Conservation (phyloP, 1,140 invertebrate genomes). For the Pseudomyrmex sp. region DNA sequence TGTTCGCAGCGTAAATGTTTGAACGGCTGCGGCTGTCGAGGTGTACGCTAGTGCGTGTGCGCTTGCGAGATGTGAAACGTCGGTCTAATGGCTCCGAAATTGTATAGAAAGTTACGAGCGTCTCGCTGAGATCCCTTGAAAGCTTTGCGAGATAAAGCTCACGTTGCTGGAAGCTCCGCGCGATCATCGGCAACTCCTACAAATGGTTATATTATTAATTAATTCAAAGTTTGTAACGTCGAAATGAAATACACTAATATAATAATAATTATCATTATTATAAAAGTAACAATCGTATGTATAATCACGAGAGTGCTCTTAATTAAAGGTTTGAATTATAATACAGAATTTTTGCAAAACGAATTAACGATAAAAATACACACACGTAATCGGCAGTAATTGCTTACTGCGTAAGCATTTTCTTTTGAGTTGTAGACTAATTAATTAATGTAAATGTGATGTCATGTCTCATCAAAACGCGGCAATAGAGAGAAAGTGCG, state of each 20-base stretch:
- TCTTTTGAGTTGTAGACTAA: background rate
- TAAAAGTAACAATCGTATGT: background rate
- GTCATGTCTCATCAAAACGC: background rate
- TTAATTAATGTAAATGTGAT: slow-evolving; percentile 5
- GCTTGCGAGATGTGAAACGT: slow-evolving; percentile 12
- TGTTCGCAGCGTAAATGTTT: slow-evolving; percentile 57
- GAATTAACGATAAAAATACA: background rate
- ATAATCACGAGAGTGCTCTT: background rate
- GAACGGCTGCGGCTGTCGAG: background rate
- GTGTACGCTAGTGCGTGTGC: background rate
- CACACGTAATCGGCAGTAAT: background rate
- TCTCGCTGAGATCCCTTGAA: slow-evolving; percentile 28
- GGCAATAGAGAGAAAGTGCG: background rate
- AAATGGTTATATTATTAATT: slow-evolving; percentile 13
- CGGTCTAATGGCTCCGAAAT: slow-evolving; percentile 49
- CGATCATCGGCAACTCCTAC: slow-evolving; percentile 1
- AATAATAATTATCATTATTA: too few species aligned
- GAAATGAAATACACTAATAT: slow-evolving; percentile 2
- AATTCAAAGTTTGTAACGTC: background rate
- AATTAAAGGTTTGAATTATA: background rate
- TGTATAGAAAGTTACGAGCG: slow-evolving; percentile 40
- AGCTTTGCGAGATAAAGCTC: slow-evolving; percentile 41
- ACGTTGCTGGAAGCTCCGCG: slow-evolving; percentile 1
- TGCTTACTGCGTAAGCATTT: background rate
- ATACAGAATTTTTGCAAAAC: background rate